Percentiles rank a stretch among this genome's conserved stretches.
Evolutionary conservation across 2,888 invertebrate species (phyloP).

Genomic region (Melanostoma scalare): DNA sequence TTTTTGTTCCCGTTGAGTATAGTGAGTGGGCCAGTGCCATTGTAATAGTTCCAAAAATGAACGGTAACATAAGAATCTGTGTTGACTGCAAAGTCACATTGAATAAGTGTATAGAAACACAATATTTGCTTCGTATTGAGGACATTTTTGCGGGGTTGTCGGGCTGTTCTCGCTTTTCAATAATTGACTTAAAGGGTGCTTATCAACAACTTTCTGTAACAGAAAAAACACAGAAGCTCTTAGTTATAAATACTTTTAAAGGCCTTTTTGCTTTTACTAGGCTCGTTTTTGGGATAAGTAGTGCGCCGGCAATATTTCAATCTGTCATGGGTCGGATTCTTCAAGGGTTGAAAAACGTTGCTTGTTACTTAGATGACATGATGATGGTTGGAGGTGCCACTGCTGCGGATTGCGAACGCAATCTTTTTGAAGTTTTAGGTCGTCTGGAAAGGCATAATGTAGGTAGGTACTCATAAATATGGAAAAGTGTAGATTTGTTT

Average conservation of each 20-base stretch:
- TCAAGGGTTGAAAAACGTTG: slow-evolving; percentile 42
- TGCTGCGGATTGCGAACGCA: slow-evolving; percentile 17
- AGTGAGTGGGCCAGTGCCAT: background rate
- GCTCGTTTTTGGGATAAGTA: slow-evolving; percentile 38
- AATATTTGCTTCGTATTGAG: slow-evolving; percentile 27
- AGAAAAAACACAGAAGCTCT: background rate
- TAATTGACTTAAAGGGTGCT: slow-evolving; percentile 28
- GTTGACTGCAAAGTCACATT: too few species aligned
- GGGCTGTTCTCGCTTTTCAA: slow-evolving; percentile 20
- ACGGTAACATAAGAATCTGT: too few species aligned
- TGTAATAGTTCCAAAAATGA: too few species aligned
- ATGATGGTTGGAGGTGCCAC: slow-evolving; percentile 33
- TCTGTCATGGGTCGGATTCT: slow-evolving; percentile 46
- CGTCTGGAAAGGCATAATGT: slow-evolving; percentile 13
- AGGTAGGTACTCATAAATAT: slow-evolving; percentile 21
- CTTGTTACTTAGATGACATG: slow-evolving; percentile 35
- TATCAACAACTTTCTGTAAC: slow-evolving; percentile 21
- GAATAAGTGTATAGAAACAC: slow-evolving; percentile 52
- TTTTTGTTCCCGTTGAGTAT: slow-evolving; percentile 56
- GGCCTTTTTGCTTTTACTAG: slow-evolving; percentile 8
- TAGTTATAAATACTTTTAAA: slow-evolving; percentile 19
- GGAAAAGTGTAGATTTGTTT: slow-evolving; percentile 31
- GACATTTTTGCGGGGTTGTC: slow-evolving; percentile 38
- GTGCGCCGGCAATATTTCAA: slow-evolving; percentile 52
- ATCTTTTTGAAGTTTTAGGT: slow-evolving; percentile 5